Percentiles rank a stretch among this genome's conserved stretches.
These are phyloP conservation scores for Darevskia nairensis DNA, from an alignment of 2,797 vertebrate genomes.

Conservation along the genomic window DNA sequence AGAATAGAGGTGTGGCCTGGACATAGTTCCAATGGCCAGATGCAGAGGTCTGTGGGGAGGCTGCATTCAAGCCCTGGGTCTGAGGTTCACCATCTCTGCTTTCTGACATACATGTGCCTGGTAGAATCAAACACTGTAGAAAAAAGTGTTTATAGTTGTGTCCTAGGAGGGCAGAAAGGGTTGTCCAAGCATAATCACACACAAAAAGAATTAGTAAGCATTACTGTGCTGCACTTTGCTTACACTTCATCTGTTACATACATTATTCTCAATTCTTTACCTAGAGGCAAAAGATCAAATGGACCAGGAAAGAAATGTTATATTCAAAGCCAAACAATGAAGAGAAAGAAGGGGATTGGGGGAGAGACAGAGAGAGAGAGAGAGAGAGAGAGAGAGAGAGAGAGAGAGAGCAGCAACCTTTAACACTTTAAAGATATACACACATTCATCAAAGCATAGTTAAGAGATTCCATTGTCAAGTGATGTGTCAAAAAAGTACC, in stretches of 20 bases:
- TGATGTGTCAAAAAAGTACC: conserved; percentile 32
- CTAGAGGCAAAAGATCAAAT: background rate
- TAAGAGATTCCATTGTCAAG: background rate
- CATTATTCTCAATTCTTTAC: conserved; percentile 1
- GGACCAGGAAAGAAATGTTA: conserved; percentile 1
- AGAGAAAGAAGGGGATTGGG: background rate
- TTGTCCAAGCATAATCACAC: background rate
- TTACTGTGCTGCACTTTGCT: background rate
- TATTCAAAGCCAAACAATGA: conserved; percentile 6
- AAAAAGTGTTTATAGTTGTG: background rate
- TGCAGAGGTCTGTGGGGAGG: too few species aligned
- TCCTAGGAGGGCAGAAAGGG: background rate
- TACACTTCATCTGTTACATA: conserved; percentile 12
- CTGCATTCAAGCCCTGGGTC: too few species aligned
- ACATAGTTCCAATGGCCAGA: too few species aligned
- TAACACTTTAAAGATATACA: conserved; percentile 44
- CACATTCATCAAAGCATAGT: conserved; percentile 44
- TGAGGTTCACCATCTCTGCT: background rate
- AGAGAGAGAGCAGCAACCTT: background rate
- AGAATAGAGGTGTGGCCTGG: too few species aligned
- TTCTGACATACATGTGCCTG: too few species aligned
- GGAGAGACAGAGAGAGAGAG: too few species aligned
- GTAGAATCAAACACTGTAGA: background rate
- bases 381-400: too few species aligned
- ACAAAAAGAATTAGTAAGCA: background rate